Evolutionary conservation across 2,888 invertebrate species (phyloP), one percentile per base, ranked within the genome.

Genomic region (Meteorus cinctellus): DNA sequence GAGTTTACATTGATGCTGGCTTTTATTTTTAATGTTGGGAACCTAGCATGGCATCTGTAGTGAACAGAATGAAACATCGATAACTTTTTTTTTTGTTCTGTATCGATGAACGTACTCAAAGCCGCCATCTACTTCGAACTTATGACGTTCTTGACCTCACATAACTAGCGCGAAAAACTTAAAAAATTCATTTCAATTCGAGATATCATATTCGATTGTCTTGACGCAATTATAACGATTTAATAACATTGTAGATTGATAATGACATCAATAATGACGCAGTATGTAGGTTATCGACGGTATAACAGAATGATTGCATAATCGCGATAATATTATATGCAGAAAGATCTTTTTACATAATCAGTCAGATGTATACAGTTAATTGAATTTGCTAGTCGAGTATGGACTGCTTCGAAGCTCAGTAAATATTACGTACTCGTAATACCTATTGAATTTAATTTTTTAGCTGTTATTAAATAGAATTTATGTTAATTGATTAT

Each of bases 271-370:
- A 12, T 41, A 41, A 12, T 41, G 12, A 41, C 8, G 12, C 12
- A 12, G 8, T 41, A 41, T 12, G 8, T 63, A 63, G 27, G 63
- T 31, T 24, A 27, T 62, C 16, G 1, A 12, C 6, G 16, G 8
- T 5, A 24, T 1, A 19, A n/a, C 16, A 63, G n/a, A 16, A 34
- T 48, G 2, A 51, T 68, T 68, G n/a, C 51, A 16, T 48, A 68
- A 68, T 48, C 0, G 2, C 16, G 41, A 48, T 16, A 51, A 24
- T 48, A 51, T 51, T 48, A 29, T 45, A 51, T 36, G 34, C 16
- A 48, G 45, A 48, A 27, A 29, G 16, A 48, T 29, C 16, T 68
- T 5, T 68, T 68, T 68, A 51, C 48, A 68, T 68, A 68, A 68
- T 68, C 51, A 29, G 16, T 31, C 48, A 68, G 48, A 45, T 24